A percentile compares a stretch with the other conserved stretches of the same genome.
phyloP scores from a whole-genome alignment of 1,140 invertebrate species.

The Pseudobourletiella spinata region DNA sequence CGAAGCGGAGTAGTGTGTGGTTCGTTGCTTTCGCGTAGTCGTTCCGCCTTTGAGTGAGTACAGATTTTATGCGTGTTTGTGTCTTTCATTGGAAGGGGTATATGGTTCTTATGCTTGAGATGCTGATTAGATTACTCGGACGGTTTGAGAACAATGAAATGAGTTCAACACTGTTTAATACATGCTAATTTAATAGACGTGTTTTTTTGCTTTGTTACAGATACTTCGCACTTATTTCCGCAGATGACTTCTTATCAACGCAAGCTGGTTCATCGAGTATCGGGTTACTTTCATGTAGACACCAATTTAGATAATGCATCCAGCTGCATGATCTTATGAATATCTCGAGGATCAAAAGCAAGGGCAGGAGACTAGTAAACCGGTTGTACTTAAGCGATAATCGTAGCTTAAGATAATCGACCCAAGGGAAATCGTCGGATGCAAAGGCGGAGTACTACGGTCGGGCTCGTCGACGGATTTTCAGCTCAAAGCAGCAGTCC shows the following conservation, averaged over 20 bases:
- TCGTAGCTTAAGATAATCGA: conserved; percentile 37
- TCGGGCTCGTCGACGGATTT: conserved; percentile 67
- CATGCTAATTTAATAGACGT: neutral
- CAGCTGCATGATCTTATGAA: conserved; percentile 53
- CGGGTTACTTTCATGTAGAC: conserved; percentile 85
- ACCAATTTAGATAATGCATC: conserved; percentile 85
- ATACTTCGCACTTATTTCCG: conserved; percentile 6
- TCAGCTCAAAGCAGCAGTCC: conserved; percentile 44
- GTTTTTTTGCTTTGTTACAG: neutral
- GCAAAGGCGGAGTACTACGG: conserved; percentile 82
- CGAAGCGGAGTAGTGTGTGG: too few relatives aligned
- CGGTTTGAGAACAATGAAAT: too few relatives aligned
- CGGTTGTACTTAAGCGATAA: neutral
- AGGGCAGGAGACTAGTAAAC: conserved; percentile 6
- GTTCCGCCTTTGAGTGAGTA: too few relatives aligned
- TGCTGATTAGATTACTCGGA: too few relatives aligned
- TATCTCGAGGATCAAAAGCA: conserved; percentile 12
- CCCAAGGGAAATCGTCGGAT: conserved; percentile 45
- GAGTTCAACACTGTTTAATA: neutral
- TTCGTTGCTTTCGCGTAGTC: too few relatives aligned
- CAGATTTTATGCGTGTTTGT: too few relatives aligned
- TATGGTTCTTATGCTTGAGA: too few relatives aligned
- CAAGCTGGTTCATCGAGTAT: conserved; percentile 87
- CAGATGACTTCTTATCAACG: conserved; percentile 82
- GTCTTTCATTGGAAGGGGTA: too few relatives aligned